These are phyloP conservation scores for Paraescarpia echinospica DNA, from an alignment of 1,140 invertebrate species.

Conservation along the genomic window DNA sequence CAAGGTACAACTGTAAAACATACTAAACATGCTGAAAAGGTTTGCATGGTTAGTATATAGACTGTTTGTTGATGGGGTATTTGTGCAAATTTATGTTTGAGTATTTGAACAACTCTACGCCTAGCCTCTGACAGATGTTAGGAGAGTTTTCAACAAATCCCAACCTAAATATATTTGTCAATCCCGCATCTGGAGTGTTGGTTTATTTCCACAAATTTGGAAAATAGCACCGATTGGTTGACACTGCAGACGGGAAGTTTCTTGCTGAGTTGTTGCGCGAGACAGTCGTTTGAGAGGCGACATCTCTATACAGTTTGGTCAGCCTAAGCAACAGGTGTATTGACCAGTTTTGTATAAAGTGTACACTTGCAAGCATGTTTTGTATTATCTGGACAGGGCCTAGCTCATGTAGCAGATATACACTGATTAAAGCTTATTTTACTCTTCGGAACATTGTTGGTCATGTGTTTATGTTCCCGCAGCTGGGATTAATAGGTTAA, in stretches of 20 bases:
- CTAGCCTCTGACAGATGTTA: neutral
- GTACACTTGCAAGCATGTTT: slow-evolving; percentile 5
- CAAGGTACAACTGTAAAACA: neutral
- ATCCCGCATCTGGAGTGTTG: neutral
- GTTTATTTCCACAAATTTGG: neutral
- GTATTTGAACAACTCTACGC: neutral
- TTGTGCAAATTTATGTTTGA: neutral
- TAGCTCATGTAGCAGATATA: neutral
- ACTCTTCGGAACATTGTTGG: neutral
- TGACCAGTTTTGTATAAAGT: neutral
- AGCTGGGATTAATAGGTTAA: too few species aligned
- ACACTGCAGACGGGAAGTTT: neutral
- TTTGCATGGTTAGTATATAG: neutral
- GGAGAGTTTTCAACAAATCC: neutral
- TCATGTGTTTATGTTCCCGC: neutral
- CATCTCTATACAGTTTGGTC: neutral
- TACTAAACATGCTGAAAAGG: neutral
- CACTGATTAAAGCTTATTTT: slow-evolving; percentile 6
- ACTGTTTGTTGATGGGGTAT: neutral
- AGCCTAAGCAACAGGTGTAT: neutral
- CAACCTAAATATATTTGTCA: neutral
- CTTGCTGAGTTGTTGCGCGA: neutral
- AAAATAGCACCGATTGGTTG: neutral
- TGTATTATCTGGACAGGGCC: neutral
- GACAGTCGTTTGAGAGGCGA: neutral